Evolutionary conservation across 2,888 invertebrate genomes (phyloP).

Genomic region (Penaeus monodon): DNA sequence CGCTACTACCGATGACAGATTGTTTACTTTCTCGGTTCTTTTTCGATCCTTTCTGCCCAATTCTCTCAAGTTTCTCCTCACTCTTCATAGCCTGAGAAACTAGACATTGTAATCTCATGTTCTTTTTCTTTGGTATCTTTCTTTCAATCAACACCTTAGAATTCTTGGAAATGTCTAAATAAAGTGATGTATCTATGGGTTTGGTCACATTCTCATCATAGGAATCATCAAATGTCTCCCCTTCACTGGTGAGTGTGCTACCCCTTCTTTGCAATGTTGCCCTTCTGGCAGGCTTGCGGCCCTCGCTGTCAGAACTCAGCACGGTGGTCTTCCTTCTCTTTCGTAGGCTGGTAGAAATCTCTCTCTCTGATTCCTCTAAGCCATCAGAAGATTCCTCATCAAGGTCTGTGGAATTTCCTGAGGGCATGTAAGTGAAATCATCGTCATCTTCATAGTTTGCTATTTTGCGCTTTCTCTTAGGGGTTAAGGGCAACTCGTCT

Average conservation of each 20-base stretch:
- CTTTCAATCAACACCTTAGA: neutral
- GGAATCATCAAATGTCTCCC: too few species aligned
- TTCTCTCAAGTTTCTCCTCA: neutral
- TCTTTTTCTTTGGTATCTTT: conserved; percentile 20
- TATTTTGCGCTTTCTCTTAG: conserved; percentile 45
- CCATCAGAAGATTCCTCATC: conserved; percentile 7
- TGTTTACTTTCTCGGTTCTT: neutral
- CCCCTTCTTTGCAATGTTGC: too few species aligned
- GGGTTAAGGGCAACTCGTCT: conserved; percentile 22
- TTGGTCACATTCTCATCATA: too few species aligned
- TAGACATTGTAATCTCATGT: neutral
- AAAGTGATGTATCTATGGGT: too few species aligned
- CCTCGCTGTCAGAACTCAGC: too few species aligned
- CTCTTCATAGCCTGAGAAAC: neutral
- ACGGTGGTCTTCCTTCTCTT: neutral
- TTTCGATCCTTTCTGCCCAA: neutral
- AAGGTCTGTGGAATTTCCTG: conserved; percentile 16
- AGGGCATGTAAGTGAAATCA: conserved; percentile 43
- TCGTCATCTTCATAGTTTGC: conserved; percentile 52
- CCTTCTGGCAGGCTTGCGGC: too few species aligned
- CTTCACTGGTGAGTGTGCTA: too few species aligned
- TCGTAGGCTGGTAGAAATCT: neutral
- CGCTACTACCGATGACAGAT: too few species aligned
- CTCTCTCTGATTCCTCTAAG: neutral
- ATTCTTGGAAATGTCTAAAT: too few species aligned